Percentiles rank a stretch among this genome's conserved stretches.
These are phyloP conservation scores for Andricus grossulariae DNA, from an alignment of 1,140 invertebrate genomes.

Conservation along the genomic window DNA sequence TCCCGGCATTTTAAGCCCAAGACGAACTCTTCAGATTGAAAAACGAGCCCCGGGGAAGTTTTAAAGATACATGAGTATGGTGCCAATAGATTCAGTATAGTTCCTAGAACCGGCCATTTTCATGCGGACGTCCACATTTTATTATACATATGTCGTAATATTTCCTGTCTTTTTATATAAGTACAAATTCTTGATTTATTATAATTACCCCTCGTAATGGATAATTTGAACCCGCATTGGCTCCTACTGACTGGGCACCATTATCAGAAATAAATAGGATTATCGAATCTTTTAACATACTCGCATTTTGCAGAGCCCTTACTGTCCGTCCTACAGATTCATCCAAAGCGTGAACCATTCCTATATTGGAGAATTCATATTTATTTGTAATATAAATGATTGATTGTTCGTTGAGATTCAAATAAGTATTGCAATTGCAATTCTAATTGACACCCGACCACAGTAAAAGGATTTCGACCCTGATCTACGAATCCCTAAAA, in stretches of 20 bases:
- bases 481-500: no score
- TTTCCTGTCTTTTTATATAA: not conserved
- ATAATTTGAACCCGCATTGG: slow-evolving; percentile 82
- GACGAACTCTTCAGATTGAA: no score
- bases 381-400: not conserved
- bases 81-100: no score
- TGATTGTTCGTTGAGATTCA: no score
- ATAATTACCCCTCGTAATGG: slow-evolving; percentile 79
- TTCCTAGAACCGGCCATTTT: no score
- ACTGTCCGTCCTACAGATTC: slow-evolving; percentile 80
- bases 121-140: not conserved
- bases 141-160: not conserved
- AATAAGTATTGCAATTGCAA: no score
- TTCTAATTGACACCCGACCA: no score
- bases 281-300: slow-evolving; percentile 81
- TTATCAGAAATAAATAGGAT: slow-evolving; percentile 86
- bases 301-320: slow-evolving; percentile 71
- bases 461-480: no score
- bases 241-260: slow-evolving; percentile 78
- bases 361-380: slow-evolving; percentile 65
- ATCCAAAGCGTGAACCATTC: slow-evolving; percentile 80
- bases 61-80: no score
- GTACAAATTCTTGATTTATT: not conserved
- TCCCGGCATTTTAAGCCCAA: no score
- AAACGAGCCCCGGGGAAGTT: no score